Conservation (phyloP, 1,140 invertebrate species). For the Acromyrmex charruanus region DNA sequence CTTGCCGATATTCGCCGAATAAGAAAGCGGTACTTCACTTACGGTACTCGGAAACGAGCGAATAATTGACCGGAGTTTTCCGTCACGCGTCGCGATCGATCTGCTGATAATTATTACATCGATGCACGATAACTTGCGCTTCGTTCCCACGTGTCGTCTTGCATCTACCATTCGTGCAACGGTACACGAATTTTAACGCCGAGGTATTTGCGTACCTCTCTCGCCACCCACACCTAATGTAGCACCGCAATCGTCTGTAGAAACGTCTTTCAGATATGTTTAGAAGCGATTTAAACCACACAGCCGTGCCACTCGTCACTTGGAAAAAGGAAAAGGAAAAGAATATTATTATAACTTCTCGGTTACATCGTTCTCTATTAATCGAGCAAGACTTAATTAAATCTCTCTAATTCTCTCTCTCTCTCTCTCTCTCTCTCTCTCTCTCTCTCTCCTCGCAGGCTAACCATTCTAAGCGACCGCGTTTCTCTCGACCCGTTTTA, state of each 20-base stretch:
- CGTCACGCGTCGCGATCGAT: slow-evolving; percentile 51
- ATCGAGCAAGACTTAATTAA: slow-evolving; percentile 49
- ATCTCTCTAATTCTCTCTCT: slow-evolving; percentile 14
- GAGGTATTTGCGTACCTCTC: slow-evolving; percentile 15
- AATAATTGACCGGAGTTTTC: slow-evolving; percentile 57
- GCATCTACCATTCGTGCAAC: slow-evolving; percentile 62
- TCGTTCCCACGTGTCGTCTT: slow-evolving; percentile 61
- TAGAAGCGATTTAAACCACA: slow-evolving; percentile 9
- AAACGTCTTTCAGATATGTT: slow-evolving; percentile 18
- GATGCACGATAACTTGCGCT: slow-evolving; percentile 50
- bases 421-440: too few species aligned
- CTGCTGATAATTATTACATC: slow-evolving; percentile 47
- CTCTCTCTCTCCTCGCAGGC: background rate
- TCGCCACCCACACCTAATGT: slow-evolving; percentile 58
- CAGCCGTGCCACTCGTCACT: background rate
- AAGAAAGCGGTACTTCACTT: slow-evolving; percentile 42
- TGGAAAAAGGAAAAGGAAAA: background rate
- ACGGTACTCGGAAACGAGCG: slow-evolving; percentile 40
- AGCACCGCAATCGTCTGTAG: slow-evolving; percentile 4
- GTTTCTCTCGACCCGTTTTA: slow-evolving; percentile 16
- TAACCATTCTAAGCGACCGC: slow-evolving; percentile 18
- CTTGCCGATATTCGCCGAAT: slow-evolving; percentile 10
- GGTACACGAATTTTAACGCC: slow-evolving; percentile 74
- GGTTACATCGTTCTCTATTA: slow-evolving; percentile 68
- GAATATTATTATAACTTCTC: slow-evolving; percentile 68